Evolutionary conservation across 2,113 vertebrate genomes (phyloP).

Genomic region (Alectura lathami): DNA sequence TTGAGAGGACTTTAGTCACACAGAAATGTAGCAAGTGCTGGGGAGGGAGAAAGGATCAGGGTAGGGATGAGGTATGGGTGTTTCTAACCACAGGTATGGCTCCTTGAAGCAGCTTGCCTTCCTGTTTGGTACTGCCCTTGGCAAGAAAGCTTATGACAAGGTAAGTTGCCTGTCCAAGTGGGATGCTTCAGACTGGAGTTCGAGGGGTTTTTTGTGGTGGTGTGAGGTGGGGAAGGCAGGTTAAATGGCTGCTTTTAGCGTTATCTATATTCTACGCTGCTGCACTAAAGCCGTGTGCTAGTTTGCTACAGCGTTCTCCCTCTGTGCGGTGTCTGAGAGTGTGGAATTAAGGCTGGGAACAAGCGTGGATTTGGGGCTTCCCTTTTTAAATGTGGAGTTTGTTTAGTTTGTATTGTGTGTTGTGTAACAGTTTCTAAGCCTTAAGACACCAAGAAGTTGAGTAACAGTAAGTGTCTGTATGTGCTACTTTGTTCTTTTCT

Average conservation of each 20-base stretch:
- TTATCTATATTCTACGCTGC: not conserved
- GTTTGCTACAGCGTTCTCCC: not conserved
- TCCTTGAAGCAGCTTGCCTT: not conserved
- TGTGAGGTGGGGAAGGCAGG: not conserved
- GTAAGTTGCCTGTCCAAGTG: slow-evolving; percentile 2
- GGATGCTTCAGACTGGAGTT: not conserved
- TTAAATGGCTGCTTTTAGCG: not conserved
- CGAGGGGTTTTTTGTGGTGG: not conserved
- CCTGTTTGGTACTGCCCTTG: not conserved
- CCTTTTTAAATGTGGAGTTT: not conserved
- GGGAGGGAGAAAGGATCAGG: not conserved
- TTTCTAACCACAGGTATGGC: not conserved
- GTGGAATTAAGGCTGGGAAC: not conserved
- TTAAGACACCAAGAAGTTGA: not conserved
- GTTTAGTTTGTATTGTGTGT: not conserved
- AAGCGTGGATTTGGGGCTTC: not conserved
- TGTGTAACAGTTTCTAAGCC: not conserved
- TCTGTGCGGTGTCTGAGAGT: not conserved
- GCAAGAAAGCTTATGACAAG: not conserved
- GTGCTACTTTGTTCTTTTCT: not conserved
- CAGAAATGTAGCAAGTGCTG: rapidly evolving
- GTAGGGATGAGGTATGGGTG: not conserved
- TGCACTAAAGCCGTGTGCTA: not conserved
- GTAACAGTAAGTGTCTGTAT: not conserved
- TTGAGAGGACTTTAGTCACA: not conserved